These are phyloP conservation scores for Xenopus laevis DNA, from an alignment of 2,113 vertebrate genomes.

Conservation along the genomic window DNA sequence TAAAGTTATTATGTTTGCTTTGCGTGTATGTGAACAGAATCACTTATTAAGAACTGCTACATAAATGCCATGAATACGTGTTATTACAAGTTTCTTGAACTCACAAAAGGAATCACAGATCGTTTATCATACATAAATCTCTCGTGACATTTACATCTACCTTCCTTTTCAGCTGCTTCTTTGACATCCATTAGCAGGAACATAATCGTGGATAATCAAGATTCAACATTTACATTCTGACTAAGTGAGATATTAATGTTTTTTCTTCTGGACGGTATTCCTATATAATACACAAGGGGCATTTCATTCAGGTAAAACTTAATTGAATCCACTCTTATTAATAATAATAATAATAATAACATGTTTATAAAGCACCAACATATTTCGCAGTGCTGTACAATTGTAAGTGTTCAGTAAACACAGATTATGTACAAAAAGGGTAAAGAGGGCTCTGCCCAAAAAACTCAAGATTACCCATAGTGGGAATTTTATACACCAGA, in stretches of 20 bases:
- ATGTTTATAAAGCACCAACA: too few species aligned
- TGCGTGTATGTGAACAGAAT: slow-evolving; percentile 16
- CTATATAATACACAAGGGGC: slow-evolving; percentile 41
- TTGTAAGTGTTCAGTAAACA: too few species aligned
- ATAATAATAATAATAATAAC: too few species aligned
- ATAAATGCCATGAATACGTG: not conserved
- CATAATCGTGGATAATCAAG: too few species aligned
- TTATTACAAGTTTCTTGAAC: slow-evolving; percentile 15
- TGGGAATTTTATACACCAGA: too few species aligned
- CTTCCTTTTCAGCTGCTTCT: not conserved
- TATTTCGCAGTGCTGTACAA: too few species aligned
- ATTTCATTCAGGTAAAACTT: too few species aligned
- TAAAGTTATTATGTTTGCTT: not conserved
- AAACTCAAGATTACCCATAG: too few species aligned
- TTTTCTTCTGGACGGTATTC: slow-evolving; percentile 39
- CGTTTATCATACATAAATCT: slow-evolving; percentile 3
- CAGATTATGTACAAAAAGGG: too few species aligned
- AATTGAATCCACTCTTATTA: too few species aligned
- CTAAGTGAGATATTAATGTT: not conserved
- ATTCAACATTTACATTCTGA: slow-evolving; percentile 56
- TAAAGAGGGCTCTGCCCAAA: too few species aligned
- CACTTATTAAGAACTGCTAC: slow-evolving; percentile 17
- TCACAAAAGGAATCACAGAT: not conserved
- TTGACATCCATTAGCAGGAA: not conserved
- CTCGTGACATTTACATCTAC: not conserved